These are phyloP conservation scores for Siderastrea siderea DNA, from an alignment of 92 coral and sea anemone genomes.

Conservation along the genomic window DNA sequence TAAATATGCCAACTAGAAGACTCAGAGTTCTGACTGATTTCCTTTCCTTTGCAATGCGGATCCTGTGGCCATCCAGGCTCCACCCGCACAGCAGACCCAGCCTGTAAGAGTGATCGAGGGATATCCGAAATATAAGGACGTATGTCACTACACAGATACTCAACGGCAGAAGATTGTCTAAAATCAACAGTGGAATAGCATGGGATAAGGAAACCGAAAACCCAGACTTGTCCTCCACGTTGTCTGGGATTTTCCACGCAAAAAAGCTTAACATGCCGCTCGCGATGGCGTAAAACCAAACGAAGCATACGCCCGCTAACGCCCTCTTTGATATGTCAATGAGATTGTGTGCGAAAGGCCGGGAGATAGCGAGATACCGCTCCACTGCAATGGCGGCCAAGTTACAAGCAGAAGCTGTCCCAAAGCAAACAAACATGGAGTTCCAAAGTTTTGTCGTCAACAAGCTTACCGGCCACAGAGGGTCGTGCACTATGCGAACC, in stretches of 20 bases:
- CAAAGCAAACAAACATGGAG: conserved; percentile 57
- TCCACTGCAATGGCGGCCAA: conserved; percentile 51
- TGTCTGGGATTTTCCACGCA: conserved; percentile 1
- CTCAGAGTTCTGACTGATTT: conserved; percentile 51
- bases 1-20: conserved; percentile 51
- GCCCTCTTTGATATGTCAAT: conserved; percentile 22
- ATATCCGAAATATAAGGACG: conserved; percentile 46
- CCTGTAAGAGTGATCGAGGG: conserved; percentile 31
- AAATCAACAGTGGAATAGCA: conserved; percentile 52
- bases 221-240: not conserved
- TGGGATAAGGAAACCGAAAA: conserved; percentile 22
- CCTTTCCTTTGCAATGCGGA: conserved; percentile 18
- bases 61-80: conserved; percentile 12
- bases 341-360: conserved; percentile 53
- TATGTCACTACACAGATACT: conserved; percentile 31
- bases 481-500: conserved; percentile 16
- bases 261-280: conserved; percentile 51
- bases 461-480: conserved; percentile 50
- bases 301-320: not conserved
- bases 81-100: conserved; percentile 10
- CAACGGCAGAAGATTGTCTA: conserved; percentile 44
- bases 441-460: conserved; percentile 46
- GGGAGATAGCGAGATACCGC: conserved; percentile 38
- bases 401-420: conserved; percentile 48
- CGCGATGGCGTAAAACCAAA: conserved; percentile 48